Conservation (phyloP, 2,797 vertebrate species). For the Aldrovandia affinis region DNA sequence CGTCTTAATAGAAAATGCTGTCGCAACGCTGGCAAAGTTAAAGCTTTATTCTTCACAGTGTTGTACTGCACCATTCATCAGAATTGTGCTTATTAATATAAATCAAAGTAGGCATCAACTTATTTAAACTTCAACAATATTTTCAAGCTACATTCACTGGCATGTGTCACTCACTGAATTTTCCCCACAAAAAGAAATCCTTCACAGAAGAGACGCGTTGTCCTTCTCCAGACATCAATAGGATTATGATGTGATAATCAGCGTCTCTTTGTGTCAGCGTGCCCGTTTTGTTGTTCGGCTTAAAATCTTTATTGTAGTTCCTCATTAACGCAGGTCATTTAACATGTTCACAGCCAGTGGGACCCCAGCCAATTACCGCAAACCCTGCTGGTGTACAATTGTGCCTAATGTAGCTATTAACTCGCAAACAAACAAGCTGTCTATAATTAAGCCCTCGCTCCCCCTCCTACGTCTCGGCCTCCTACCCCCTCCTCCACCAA, state of each 20-base stretch:
- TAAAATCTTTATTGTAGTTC: neutral
- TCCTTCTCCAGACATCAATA: neutral
- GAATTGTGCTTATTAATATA: too few species aligned
- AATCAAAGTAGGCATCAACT: neutral
- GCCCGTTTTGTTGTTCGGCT: neutral
- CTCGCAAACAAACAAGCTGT: neutral
- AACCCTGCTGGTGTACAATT: conserved; percentile 24
- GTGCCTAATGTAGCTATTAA: neutral
- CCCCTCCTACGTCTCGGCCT: neutral
- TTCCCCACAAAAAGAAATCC: too few species aligned
- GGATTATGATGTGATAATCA: neutral
- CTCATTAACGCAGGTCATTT: neutral
- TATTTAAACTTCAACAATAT: too few species aligned
- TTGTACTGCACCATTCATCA: too few species aligned
- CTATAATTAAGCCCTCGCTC: conserved; percentile 14
- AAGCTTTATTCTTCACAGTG: too few species aligned
- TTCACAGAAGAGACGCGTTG: neutral
- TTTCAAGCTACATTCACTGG: too few species aligned
- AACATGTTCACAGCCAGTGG: neutral
- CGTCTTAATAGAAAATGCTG: too few species aligned
- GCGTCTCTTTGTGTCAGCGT: neutral
- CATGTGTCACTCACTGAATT: too few species aligned
- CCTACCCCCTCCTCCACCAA: neutral
- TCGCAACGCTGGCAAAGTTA: too few species aligned
- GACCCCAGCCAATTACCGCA: conserved; percentile 11